Conservation (phyloP, 2,113 vertebrate species). For the Rhipidura dahli region DNA sequence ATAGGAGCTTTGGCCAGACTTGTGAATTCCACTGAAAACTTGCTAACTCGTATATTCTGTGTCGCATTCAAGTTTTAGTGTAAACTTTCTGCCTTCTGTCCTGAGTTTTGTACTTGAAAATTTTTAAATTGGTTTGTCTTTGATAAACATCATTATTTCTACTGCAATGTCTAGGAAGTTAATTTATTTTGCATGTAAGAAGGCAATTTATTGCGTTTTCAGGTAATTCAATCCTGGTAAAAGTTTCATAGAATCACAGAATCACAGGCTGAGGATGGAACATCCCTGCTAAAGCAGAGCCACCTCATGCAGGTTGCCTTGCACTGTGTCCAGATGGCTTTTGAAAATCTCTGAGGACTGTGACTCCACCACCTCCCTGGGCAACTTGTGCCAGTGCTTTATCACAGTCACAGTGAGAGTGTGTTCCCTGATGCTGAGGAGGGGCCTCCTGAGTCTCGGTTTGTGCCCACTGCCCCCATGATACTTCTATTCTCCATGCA, state of each 20-base stretch:
- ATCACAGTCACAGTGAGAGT: background rate
- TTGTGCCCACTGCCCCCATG: background rate
- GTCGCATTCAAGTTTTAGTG: background rate
- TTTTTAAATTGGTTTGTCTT: background rate
- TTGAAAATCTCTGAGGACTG: background rate
- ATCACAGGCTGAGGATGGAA: background rate
- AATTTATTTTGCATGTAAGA: background rate
- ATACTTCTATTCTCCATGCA: background rate
- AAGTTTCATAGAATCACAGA: background rate
- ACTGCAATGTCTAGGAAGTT: background rate
- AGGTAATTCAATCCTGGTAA: background rate
- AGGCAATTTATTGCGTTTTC: background rate
- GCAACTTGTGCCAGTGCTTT: background rate
- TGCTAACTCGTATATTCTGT: background rate
- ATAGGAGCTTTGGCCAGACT: background rate
- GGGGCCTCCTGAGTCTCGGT: background rate
- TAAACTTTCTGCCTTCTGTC: background rate
- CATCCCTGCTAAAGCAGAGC: background rate
- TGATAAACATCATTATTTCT: background rate
- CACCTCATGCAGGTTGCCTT: background rate
- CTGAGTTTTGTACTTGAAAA: background rate
- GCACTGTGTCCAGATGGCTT: background rate
- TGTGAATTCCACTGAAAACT: slow-evolving; percentile 7
- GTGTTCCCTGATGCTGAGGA: background rate
- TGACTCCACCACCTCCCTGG: background rate